Evolutionary conservation across 1,140 invertebrate genomes (phyloP).

Genomic region (Brachionus paranguensis): DNA sequence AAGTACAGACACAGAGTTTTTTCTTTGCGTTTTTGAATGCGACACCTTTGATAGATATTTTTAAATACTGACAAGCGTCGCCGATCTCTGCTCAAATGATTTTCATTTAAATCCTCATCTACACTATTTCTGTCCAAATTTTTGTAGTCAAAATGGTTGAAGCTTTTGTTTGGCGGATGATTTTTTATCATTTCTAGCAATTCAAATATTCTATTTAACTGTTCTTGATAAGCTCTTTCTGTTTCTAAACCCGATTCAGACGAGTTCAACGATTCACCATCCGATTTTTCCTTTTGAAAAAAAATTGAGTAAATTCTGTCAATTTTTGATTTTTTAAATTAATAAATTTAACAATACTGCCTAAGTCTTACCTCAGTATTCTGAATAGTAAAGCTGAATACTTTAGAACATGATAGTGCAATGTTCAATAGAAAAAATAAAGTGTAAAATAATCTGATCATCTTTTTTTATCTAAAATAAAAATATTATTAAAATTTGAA

Average conservation of each 20-base stretch:
- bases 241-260: background rate
- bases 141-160: background rate
- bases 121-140: background rate
- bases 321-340: no score
- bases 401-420: background rate
- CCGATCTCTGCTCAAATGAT: background rate
- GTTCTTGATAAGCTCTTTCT: background rate
- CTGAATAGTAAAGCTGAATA: background rate
- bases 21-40: slow-evolving; percentile 37
- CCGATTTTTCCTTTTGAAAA: background rate
- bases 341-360: no score
- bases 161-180: background rate
- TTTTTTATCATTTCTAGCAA: background rate
- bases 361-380: background rate
- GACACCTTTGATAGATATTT: slow-evolving; percentile 32
- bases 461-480: background rate
- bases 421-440: background rate
- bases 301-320: background rate
- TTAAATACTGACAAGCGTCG: slow-evolving; percentile 8
- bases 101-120: background rate
- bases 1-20: slow-evolving; percentile 37
- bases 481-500: no score
- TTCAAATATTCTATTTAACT: background rate
- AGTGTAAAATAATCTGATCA: background rate
- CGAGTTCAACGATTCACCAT: background rate